Percentiles rank a stretch among this genome's conserved stretches.
These are phyloP conservation scores for Criorhina ranunculi DNA, from an alignment of 2,888 invertebrate species.

Conservation along the genomic window DNA sequence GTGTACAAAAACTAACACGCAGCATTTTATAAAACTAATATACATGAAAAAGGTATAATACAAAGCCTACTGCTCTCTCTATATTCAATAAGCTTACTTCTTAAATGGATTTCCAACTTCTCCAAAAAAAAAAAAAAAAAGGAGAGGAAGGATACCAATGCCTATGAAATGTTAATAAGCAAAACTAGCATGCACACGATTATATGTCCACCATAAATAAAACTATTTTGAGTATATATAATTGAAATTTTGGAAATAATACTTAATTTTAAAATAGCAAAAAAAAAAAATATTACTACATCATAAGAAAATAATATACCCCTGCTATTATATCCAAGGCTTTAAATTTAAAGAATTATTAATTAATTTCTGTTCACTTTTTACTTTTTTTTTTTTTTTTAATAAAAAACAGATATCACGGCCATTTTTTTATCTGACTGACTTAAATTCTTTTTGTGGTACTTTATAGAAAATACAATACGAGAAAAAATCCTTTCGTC, in stretches of 20 bases:
- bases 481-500: conserved; percentile 84
- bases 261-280: conserved; percentile 9
- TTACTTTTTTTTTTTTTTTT: conserved; percentile 28
- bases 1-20: background rate
- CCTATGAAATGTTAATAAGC: background rate
- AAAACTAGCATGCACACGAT: too few relatives aligned
- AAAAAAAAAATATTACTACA: conserved; percentile 3
- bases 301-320: conserved; percentile 27
- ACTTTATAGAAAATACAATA: conserved; percentile 82
- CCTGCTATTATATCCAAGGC: conserved; percentile 64
- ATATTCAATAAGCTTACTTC: background rate
- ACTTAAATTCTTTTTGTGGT: conserved; percentile 78
- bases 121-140: background rate
- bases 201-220: conserved; percentile 15
- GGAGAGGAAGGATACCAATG: background rate
- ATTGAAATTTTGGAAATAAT: conserved; percentile 10
- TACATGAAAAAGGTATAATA: background rate
- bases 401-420: conserved; percentile 79
- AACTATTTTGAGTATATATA: background rate
- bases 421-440: conserved; percentile 80
- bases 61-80: background rate
- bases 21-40: background rate
- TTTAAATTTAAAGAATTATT: conserved; percentile 65
- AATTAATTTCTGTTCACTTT: conserved; percentile 40
- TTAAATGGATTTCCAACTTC: background rate